Percentiles rank a stretch among this genome's conserved stretches.
These are phyloP conservation scores for Chinchilla lanigera DNA, from an alignment of 2,113 vertebrate genomes.

Conservation along the genomic window DNA sequence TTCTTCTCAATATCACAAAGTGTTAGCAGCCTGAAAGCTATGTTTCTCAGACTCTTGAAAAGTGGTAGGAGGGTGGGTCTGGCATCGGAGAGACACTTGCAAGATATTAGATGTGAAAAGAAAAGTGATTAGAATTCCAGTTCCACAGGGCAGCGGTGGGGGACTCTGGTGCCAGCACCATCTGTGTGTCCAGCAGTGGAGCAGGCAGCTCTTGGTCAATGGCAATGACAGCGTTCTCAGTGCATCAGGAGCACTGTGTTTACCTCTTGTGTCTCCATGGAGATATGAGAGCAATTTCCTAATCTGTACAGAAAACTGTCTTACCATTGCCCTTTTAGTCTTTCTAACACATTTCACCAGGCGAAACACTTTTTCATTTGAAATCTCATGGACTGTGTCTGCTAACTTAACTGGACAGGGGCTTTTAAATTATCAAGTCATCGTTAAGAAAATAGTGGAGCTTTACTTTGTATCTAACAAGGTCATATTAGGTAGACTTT, in stretches of 20 bases:
- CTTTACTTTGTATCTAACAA: neutral
- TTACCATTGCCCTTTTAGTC: neutral
- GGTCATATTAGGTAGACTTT: neutral
- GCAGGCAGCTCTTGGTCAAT: neutral
- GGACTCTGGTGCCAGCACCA: neutral
- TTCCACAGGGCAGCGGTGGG: neutral
- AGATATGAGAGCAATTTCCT: neutral
- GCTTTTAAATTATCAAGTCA: neutral
- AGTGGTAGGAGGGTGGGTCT: neutral
- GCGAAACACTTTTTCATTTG: neutral
- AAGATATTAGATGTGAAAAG: neutral
- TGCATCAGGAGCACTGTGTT: neutral
- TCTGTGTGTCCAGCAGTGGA: neutral
- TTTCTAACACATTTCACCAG: neutral
- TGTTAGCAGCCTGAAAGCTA: neutral
- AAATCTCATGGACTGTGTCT: neutral
- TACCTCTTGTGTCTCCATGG: neutral
- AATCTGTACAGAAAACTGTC: neutral
- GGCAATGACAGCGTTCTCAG: rapidly evolving
- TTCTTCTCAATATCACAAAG: neutral
- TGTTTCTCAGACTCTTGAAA: neutral
- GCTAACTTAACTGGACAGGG: neutral
- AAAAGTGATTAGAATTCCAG: neutral
- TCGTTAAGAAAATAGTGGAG: neutral
- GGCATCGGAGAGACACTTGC: neutral